Evolutionary conservation across 2,113 vertebrate genomes (phyloP).

Genomic region (Cisticola juncidis): DNA sequence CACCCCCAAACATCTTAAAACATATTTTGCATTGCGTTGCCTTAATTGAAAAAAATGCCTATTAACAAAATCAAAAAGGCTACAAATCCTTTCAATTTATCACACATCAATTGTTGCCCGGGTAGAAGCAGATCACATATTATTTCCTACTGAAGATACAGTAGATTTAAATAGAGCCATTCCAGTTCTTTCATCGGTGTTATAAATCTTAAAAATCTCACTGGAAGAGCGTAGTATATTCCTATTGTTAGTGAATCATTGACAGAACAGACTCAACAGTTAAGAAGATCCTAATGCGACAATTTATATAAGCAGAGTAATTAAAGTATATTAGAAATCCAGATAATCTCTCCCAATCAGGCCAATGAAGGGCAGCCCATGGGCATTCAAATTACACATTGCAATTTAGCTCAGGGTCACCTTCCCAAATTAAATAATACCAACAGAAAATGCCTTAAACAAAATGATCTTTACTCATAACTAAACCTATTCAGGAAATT

Average conservation of each 20-base stretch:
- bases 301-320: conserved; percentile 49
- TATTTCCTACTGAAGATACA: background rate
- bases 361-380: conserved; percentile 1
- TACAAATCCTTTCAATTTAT: background rate
- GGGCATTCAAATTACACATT: background rate
- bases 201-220: conserved; percentile 26
- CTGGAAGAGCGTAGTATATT: conserved; percentile 19
- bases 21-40: background rate
- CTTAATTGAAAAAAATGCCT: conserved; percentile 8
- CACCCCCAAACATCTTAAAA: background rate
- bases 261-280: conserved; percentile 27
- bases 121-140: background rate
- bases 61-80: background rate
- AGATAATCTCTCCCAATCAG: conserved; percentile 44
- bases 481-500: background rate
- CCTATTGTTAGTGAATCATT: conserved; percentile 10
- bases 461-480: background rate
- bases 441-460: conserved; percentile 15
- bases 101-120: background rate
- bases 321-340: conserved; percentile 55
- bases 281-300: conserved; percentile 45
- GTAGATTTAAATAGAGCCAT: background rate
- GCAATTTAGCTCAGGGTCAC: conserved; percentile 48
- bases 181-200: background rate
- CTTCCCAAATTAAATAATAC: conserved; percentile 20